phyloP scores from a whole-genome alignment of 2,113 vertebrate genomes.

The Ellobius talpinus region DNA sequence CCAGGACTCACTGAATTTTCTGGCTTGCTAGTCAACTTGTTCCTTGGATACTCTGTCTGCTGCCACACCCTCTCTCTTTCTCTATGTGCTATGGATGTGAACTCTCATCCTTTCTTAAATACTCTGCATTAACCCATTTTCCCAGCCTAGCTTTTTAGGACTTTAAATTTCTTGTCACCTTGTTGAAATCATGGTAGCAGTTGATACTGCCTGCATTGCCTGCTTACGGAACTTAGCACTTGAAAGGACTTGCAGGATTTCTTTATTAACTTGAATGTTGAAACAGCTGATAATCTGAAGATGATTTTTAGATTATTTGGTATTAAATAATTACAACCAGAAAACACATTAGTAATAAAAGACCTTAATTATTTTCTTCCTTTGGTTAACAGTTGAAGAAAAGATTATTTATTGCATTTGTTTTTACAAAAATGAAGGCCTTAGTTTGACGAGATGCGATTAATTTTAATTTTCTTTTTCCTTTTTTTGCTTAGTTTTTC shows the following conservation, averaged over 20 bases:
- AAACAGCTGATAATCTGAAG: neutral
- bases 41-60: neutral
- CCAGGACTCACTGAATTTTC: neutral
- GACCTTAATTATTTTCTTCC: neutral
- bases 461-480: neutral
- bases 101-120: neutral
- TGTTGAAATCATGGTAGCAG: neutral
- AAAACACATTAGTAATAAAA: neutral
- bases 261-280: neutral
- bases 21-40: neutral
- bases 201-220: neutral
- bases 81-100: neutral
- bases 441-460: conserved; percentile 4
- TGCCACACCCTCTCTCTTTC: neutral
- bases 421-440: neutral
- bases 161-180: neutral
- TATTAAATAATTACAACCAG: neutral
- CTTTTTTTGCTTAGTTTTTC: no score
- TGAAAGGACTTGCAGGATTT: neutral
- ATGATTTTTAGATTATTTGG: neutral
- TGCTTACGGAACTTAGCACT: neutral
- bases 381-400: neutral
- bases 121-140: neutral
- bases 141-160: neutral
- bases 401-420: neutral